Evolutionary conservation across 2,113 vertebrate genomes (phyloP).

Genomic region (Pelecanoides urinatrix): DNA sequence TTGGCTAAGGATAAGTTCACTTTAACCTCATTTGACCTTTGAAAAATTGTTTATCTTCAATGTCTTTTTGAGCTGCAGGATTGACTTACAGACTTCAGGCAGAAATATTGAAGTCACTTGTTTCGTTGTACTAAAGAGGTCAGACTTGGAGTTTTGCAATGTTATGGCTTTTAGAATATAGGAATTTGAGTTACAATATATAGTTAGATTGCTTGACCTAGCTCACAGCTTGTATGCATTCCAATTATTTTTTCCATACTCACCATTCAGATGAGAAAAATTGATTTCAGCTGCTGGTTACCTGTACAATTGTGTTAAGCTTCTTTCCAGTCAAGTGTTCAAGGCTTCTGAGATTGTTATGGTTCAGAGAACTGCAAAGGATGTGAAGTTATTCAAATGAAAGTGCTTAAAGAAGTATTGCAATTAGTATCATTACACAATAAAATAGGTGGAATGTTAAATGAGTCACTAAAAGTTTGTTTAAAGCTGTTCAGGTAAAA

Average conservation of each 20-base stretch:
- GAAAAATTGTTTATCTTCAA: not conserved
- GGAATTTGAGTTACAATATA: not conserved
- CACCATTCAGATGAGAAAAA: not conserved
- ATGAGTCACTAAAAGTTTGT: not conserved
- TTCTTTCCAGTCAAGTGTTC: not conserved
- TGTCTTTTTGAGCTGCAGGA: not conserved
- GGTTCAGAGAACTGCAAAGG: not conserved
- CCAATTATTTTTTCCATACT: not conserved
- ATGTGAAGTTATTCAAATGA: slow-evolving; percentile 7
- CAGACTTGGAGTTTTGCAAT: not conserved
- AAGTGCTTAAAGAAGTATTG: not conserved
- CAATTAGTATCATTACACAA: not conserved
- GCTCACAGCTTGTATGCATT: not conserved
- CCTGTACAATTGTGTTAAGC: not conserved
- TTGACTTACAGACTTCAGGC: not conserved
- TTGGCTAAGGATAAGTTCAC: not conserved
- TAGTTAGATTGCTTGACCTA: not conserved
- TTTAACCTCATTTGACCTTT: not conserved
- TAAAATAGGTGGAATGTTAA: slow-evolving; percentile 1
- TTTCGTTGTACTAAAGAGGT: not conserved
- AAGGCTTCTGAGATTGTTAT: not conserved
- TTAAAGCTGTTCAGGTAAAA: not conserved
- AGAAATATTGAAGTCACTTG: not conserved
- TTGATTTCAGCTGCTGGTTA: not conserved
- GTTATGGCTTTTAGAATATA: not conserved